Evolutionary conservation across 1,140 invertebrate species (phyloP), one percentile per base, ranked within the genome.

Genomic region (Antheraea mylitta): DNA sequence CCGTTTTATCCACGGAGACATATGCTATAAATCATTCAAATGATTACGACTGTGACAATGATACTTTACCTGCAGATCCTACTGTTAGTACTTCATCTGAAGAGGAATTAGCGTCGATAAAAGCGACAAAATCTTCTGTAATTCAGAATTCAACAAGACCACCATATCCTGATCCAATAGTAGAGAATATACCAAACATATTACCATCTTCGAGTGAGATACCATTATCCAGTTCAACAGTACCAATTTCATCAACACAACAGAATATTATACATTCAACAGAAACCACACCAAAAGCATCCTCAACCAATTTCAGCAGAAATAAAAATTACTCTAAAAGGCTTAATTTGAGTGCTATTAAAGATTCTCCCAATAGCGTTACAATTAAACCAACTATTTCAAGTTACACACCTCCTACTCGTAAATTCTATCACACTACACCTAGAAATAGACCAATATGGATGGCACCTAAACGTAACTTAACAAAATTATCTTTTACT

Each of bases 1-100:
- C 90, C 45, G 84, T 92, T 48, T 71, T 92, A 45, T 90, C 90
- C n/a, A 92, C 90, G 38, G 90, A 92, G 81, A 90, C 90, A 0
- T 92, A 92, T 70, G 84, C 85, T 77, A 80, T 91, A 37, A 86
- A 80, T 38, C 81, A 89, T 58, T 77, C 67, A 45, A 79, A 82
- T 58, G 90, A 89, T 67, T 83, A 90, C 70, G 88, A 92, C 63
- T 92, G 90, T 71, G 90, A 91, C 18, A 85, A 89, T 58, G 87
- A 92, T 58, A 82, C 79, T 0, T 69, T 76, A 64, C 70, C 77
- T 36, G 60, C 74, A 19, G 75, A 77, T 65, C 77, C 85, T 8
- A 84, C 88, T 60, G 60, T 67, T 11, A 79, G 81, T 63, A 89
- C 88, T 18, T 79, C 85, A 6, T 36, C 73, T 36, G 83, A 87